Evolutionary conservation across 2,888 invertebrate species (phyloP), one percentile per base, ranked within the genome.

Genomic region (Drosophila helvetica): DNA sequence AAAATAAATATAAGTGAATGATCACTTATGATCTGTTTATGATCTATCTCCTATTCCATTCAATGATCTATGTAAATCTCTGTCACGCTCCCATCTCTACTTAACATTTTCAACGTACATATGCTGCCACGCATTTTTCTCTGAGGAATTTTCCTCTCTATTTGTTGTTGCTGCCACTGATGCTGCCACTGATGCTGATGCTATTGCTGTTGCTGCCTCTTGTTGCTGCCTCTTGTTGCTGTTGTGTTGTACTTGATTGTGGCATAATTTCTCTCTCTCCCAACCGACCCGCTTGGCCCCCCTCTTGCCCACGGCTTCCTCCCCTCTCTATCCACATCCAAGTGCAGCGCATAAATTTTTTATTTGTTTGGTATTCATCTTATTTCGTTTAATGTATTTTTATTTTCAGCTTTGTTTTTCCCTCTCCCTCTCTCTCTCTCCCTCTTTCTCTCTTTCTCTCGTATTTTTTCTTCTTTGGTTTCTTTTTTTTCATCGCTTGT

Each of bases 311-410:
- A 17, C 42, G 17, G 12, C 42, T 30, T 42, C 15, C 46, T 52
- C 25, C 25, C 47, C 43, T 27, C n/a, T 33, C 25, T 9, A 30
- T n/a, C 33, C 7, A 51, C 18, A 47, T 47, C 78, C 78, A 77
- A 60, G 64, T 68, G 74, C 84, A 80, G 71, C 82, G 86, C 82
- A 89, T 84, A 85, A 74, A 78, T 89, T 81, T 89, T 83, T 88
- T 89, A 89, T 87, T 89, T 89, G 88, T 89, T 89, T 89, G 88
- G 89, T 83, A 85, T 89, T 83, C 83, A 83, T 83, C 89, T 82
- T 82, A 82, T 82, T 82, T 82, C 82, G 89, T 86, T 88, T 89
- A 82, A 82, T 87, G 89, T 83, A 83, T 88, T 84, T 83, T 83
- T 87, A 87, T 83, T 88, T 87, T 87, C 74, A 81, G 69, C 79